Conservation (phyloP, 1,140 invertebrate species). For the Papilio aristodemus region DNA sequence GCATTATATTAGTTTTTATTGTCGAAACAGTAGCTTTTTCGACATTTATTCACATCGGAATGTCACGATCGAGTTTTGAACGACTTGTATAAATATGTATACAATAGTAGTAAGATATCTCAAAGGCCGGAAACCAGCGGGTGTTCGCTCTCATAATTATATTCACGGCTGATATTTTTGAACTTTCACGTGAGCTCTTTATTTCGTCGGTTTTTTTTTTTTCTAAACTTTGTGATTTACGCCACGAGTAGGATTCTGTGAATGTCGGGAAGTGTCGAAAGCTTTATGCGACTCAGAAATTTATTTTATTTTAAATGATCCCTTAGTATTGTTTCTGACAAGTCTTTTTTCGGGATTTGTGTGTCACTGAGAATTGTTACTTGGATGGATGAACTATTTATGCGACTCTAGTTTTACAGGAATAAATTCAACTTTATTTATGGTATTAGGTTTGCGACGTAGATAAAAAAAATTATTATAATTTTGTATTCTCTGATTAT, state of each 20-base stretch:
- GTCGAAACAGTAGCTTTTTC: not conserved
- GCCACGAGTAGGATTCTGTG: slow-evolving; percentile 63
- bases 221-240: slow-evolving; percentile 76
- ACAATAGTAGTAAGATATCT: slow-evolving; percentile 58
- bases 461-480: too few relatives aligned
- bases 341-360: slow-evolving; percentile 29
- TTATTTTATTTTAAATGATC: slow-evolving; percentile 76
- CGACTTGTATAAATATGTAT: slow-evolving; percentile 31
- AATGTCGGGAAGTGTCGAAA: slow-evolving; percentile 71
- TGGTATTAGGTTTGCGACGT: too few relatives aligned
- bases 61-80: slow-evolving; percentile 37
- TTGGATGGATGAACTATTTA: slow-evolving; percentile 4
- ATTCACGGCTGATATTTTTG: slow-evolving; percentile 77
- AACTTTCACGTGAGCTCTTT: slow-evolving; percentile 78
- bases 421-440: not conserved
- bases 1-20: not conserved
- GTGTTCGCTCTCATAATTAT: slow-evolving; percentile 76
- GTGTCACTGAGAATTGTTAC: slow-evolving; percentile 16
- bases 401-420: not conserved
- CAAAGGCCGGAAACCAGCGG: slow-evolving; percentile 72
- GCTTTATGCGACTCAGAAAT: slow-evolving; percentile 69
- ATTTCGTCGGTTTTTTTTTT: slow-evolving; percentile 71
- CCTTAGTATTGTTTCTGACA: slow-evolving; percentile 44
- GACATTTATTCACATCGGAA: slow-evolving; percentile 26
- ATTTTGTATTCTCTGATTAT: too few relatives aligned